phyloP scores from a whole-genome alignment of 2,113 vertebrate species.

The Ptyas mucosa region DNA sequence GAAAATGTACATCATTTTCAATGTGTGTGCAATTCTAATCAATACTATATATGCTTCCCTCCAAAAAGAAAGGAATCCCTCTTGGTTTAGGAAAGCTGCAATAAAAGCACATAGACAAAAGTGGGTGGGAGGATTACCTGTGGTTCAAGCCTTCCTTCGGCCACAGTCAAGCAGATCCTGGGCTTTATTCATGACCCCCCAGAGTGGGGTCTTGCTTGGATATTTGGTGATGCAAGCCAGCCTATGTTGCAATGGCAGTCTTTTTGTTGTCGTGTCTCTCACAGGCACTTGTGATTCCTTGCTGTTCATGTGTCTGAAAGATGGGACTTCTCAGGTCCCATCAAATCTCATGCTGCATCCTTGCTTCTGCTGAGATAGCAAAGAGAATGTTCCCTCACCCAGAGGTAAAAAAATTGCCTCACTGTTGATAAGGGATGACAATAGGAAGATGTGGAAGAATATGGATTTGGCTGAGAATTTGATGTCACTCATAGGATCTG shows the following conservation, averaged over 20 bases:
- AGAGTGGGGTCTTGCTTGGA: not conserved
- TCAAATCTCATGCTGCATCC: not conserved
- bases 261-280: not conserved
- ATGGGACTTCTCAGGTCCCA: not conserved
- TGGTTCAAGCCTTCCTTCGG: not conserved
- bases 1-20: not conserved
- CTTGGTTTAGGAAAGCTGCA: not conserved
- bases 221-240: not conserved
- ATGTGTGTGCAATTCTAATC: not conserved
- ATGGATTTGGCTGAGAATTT: not conserved
- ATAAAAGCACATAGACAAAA: not conserved
- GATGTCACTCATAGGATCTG: not conserved
- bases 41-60: not conserved
- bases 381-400: not conserved
- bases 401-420: not conserved
- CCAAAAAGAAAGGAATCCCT: not conserved
- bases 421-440: not conserved
- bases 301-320: not conserved
- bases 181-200: conserved; percentile 6
- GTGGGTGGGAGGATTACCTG: conserved; percentile 4
- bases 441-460: too few relatives aligned
- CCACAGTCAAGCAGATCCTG: not conserved
- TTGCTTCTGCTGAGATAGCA: not conserved
- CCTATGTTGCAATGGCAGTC: not conserved
- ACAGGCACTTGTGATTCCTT: not conserved